These are phyloP conservation scores for Aporrectodea caliginosa DNA, from an alignment of 1,140 invertebrate species.

Conservation along the genomic window DNA sequence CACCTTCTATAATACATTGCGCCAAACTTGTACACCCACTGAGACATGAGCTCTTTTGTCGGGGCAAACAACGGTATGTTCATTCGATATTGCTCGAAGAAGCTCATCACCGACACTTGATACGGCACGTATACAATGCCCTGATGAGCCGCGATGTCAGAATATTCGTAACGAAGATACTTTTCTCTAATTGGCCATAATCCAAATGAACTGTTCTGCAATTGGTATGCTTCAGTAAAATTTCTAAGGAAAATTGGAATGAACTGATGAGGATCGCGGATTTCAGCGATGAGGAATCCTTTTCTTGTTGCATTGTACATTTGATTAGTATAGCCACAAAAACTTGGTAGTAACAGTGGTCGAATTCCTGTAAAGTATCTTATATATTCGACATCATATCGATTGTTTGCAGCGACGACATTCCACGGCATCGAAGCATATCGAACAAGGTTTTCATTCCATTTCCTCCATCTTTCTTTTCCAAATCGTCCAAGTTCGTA, in stretches of 20 bases:
- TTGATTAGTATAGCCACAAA: not conserved
- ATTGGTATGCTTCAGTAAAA: not conserved
- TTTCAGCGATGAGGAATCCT: not conserved
- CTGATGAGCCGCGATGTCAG: conserved; percentile 30
- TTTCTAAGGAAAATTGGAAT: not conserved
- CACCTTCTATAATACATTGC: conserved; percentile 20
- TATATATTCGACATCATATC: conserved; percentile 31
- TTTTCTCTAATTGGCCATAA: not conserved
- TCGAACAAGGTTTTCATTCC: conserved; percentile 25
- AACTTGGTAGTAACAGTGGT: not conserved
- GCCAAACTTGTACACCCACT: conserved; percentile 9
- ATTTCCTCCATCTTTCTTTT: conserved; percentile 24
- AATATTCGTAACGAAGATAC: not conserved
- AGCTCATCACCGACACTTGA: conserved; percentile 23
- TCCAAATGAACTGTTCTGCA: not conserved
- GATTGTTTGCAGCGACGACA: conserved; percentile 21
- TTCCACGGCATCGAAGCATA: conserved; percentile 19
- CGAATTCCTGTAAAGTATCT: not conserved
- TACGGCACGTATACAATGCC: conserved; percentile 34
- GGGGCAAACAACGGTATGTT: conserved; percentile 34
- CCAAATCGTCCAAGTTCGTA: conserved; percentile 30
- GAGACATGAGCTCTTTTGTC: conserved; percentile 26
- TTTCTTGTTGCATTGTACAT: not conserved
- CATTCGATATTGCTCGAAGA: conserved; percentile 29
- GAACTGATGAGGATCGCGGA: not conserved